Percentiles rank a stretch among this genome's conserved stretches.
These are phyloP conservation scores for Pseudopodoces humilis DNA, from an alignment of 2,113 vertebrate genomes.

Conservation along the genomic window DNA sequence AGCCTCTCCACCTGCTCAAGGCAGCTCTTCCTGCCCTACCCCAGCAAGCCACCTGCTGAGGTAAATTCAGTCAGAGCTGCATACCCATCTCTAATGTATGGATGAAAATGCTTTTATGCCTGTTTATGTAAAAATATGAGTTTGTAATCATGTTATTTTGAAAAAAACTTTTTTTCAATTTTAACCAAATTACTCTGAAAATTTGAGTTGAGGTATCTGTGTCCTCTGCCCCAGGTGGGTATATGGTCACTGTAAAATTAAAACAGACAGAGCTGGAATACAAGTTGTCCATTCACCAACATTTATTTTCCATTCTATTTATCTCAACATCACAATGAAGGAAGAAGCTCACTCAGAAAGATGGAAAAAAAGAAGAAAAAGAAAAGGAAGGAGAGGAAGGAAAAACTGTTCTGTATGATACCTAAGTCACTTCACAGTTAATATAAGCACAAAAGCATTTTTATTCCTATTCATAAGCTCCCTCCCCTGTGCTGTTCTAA, in stretches of 20 bases:
- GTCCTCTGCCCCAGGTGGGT: neutral
- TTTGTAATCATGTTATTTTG: rapidly evolving
- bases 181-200: neutral
- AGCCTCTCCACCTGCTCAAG: neutral
- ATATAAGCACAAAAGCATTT: neutral
- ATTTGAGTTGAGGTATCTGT: neutral
- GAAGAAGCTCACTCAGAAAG: neutral
- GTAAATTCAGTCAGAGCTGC: neutral
- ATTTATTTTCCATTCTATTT: neutral
- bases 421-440: neutral
- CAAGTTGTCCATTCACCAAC: neutral
- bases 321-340: neutral
- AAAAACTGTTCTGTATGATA: neutral
- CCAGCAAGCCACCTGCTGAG: rapidly evolving
- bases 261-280: neutral
- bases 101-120: neutral
- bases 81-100: neutral
- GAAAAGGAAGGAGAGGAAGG: neutral
- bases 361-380: neutral
- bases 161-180: neutral
- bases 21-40: neutral
- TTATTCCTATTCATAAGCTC: neutral
- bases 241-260: neutral
- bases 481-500: neutral
- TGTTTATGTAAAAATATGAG: neutral